Conservation (phyloP, 1,140 invertebrate genomes). For the Kradibia gibbosae region DNA sequence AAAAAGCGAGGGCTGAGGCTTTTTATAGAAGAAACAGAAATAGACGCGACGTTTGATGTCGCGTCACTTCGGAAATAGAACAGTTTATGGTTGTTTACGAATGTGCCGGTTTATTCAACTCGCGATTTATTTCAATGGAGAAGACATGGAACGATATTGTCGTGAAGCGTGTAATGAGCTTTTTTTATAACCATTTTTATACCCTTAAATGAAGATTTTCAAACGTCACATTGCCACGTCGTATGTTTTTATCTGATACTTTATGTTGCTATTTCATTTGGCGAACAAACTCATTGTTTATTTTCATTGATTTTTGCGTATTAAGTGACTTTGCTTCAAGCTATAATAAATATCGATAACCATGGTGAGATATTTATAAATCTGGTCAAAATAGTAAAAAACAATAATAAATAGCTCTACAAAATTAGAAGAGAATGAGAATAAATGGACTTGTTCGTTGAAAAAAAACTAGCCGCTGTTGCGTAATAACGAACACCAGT, state of each 20-base stretch:
- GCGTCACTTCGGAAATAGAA: slow-evolving; percentile 21
- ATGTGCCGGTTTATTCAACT: slow-evolving; percentile 39
- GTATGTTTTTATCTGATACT: no score
- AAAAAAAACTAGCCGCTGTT: no score
- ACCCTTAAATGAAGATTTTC: no score
- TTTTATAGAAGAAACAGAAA: slow-evolving; percentile 30
- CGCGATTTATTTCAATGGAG: slow-evolving; percentile 36
- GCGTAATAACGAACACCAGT: background rate
- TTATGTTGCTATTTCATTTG: no score
- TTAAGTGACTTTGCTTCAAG: no score
- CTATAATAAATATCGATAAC: background rate
- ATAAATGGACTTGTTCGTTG: no score
- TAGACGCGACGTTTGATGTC: background rate
- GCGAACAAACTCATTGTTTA: no score
- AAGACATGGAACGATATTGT: background rate
- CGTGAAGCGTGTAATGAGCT: background rate
- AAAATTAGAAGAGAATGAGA: no score
- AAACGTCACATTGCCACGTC: no score
- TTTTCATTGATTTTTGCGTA: no score
- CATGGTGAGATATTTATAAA: background rate
- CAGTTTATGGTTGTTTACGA: background rate
- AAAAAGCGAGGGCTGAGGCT: slow-evolving; percentile 7
- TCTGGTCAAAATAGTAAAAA: no score
- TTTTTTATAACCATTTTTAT: background rate
- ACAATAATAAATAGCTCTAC: no score